Evolutionary conservation across 2,888 invertebrate genomes (phyloP).

Genomic region (Dolichomitus sp.): DNA sequence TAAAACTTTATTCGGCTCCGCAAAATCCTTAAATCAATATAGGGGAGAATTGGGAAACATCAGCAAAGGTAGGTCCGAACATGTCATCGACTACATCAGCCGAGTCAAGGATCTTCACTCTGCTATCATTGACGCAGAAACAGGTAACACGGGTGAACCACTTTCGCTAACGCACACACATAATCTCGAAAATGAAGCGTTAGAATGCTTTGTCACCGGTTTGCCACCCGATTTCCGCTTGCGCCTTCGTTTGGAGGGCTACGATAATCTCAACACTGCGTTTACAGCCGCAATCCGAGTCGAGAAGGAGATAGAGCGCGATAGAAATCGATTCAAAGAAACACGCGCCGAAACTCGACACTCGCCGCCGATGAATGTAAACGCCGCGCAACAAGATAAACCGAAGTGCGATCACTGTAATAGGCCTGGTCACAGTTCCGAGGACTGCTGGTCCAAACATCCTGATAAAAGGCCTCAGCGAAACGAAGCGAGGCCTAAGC

Average conservation of each 20-base stretch:
- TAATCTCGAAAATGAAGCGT: conserved; percentile 22
- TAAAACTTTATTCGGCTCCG: conserved; percentile 2
- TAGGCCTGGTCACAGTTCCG: conserved; percentile 4
- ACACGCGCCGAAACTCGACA: background rate
- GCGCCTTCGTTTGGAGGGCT: no score
- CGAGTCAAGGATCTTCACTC: conserved; percentile 27
- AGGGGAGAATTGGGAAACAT: conserved; percentile 38
- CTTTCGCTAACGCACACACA: background rate
- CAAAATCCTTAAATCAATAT: conserved; percentile 30
- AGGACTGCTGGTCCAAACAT: conserved; percentile 25
- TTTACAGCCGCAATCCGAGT: no score
- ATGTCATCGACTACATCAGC: conserved; percentile 45
- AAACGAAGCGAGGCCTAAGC: no score
- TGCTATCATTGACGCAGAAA: conserved; percentile 25
- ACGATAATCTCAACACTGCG: no score
- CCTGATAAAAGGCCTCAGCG: conserved; percentile 29
- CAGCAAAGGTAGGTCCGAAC: conserved; percentile 20
- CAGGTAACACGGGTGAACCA: background rate
- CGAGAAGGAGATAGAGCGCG: conserved; percentile 50
- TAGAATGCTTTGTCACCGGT: conserved; percentile 41
- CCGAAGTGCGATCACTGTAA: conserved; percentile 5
- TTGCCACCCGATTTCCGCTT: no score
- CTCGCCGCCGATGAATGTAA: background rate
- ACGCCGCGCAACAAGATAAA: background rate
- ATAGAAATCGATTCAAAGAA: conserved; percentile 23